A percentile compares a stretch with the other conserved stretches of the same genome.
Evolutionary conservation across 2,888 invertebrate species (phyloP).

Genomic region (Orthosia cruda): DNA sequence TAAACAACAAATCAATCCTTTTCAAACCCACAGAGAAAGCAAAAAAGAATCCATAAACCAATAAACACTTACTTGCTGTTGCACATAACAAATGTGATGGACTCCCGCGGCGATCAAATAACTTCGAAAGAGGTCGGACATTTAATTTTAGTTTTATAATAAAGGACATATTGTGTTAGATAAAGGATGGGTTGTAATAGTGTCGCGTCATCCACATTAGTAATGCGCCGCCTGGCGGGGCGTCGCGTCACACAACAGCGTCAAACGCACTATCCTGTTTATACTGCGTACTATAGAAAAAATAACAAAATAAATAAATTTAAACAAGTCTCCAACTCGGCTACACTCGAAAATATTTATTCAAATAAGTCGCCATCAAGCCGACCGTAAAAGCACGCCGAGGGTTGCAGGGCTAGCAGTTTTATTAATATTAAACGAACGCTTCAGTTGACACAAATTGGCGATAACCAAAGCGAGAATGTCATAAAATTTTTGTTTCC

Average conservation of each 20-base stretch:
- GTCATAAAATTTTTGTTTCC: slow-evolving; percentile 84
- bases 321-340: slow-evolving; percentile 79
- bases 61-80: slow-evolving; percentile 85
- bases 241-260: slow-evolving; percentile 76
- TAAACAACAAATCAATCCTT: slow-evolving; percentile 81
- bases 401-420: slow-evolving; percentile 89
- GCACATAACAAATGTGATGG: slow-evolving; percentile 84
- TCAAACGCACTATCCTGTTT: slow-evolving; percentile 71
- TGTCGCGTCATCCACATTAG: slow-evolving; percentile 89
- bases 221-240: slow-evolving; percentile 87
- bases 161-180: slow-evolving; percentile 90
- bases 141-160: slow-evolving; percentile 89
- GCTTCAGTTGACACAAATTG: slow-evolving; percentile 91
- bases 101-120: slow-evolving; percentile 88
- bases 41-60: slow-evolving; percentile 84
- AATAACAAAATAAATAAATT: slow-evolving; percentile 87
- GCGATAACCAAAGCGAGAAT: slow-evolving; percentile 88
- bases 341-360: slow-evolving; percentile 89
- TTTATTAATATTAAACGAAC: slow-evolving; percentile 91
- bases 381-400: slow-evolving; percentile 89
- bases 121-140: slow-evolving; percentile 86
- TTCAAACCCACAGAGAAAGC: slow-evolving; percentile 78
- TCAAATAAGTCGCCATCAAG: slow-evolving; percentile 91
- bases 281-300: slow-evolving; percentile 69
- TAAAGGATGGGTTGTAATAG: slow-evolving; percentile 90